Conservation (phyloP, 2,888 invertebrate species). For the Saturnia pavonia region DNA sequence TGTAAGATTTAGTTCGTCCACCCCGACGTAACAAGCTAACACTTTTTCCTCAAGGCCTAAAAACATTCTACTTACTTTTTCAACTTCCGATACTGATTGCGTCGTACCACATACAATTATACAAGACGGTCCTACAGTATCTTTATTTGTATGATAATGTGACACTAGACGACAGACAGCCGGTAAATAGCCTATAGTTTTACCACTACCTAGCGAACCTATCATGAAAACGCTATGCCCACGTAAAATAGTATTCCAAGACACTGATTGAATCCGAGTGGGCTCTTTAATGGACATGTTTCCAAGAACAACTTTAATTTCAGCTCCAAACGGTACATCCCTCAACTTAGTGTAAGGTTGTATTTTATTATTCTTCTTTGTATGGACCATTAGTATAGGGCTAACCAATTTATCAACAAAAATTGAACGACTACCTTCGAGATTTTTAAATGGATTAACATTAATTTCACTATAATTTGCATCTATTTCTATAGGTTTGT, state of each 20-base stretch:
- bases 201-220: constrained; percentile 82
- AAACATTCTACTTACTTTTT: constrained; percentile 63
- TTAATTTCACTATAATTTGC: constrained; percentile 30
- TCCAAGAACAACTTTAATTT: constrained; percentile 54
- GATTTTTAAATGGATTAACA: constrained; percentile 67
- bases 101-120: constrained; percentile 85
- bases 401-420: constrained; percentile 70
- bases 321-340: constrained; percentile 57
- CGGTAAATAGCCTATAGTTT: constrained; percentile 87
- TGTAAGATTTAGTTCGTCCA: constrained; percentile 56
- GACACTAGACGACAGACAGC: constrained; percentile 84
- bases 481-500: not conserved
- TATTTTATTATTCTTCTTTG: constrained; percentile 58
- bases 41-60: constrained; percentile 56
- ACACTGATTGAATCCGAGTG: constrained; percentile 84
- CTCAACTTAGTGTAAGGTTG: constrained; percentile 51
- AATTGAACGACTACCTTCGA: constrained; percentile 58
- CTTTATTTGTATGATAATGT: constrained; percentile 55
- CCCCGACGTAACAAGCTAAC: constrained; percentile 69
- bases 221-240: constrained; percentile 85
- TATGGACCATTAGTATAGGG: constrained; percentile 70
- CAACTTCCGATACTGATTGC: constrained; percentile 77
- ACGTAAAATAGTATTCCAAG: constrained; percentile 86
- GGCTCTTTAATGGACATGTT: constrained; percentile 62
- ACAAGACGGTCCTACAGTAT: constrained; percentile 82